Evolutionary conservation across 2,797 vertebrate genomes (phyloP).

Genomic region (Jordanella pulchra): DNA sequence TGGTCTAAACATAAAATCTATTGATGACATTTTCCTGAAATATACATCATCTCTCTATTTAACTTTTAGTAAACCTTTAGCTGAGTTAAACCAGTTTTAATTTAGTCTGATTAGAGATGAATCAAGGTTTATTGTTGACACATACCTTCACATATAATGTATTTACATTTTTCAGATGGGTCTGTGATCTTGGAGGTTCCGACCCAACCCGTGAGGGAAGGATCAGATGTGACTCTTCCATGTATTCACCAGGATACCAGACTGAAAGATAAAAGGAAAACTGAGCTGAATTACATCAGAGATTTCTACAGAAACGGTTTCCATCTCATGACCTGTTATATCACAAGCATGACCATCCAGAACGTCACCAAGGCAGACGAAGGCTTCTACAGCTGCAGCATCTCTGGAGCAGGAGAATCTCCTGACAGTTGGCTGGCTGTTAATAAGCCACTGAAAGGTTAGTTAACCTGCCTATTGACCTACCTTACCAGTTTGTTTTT

Average conservation of each 20-base stretch:
- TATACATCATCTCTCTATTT: too few species aligned
- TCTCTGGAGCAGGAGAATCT: neutral
- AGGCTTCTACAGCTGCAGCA: conserved; percentile 2
- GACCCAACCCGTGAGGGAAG: neutral
- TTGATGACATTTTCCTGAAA: neutral
- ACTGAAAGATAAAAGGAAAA: neutral
- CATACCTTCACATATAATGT: too few species aligned
- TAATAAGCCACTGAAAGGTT: neutral
- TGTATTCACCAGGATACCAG: neutral
- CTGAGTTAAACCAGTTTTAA: neutral
- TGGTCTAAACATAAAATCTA: neutral
- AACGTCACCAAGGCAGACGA: neutral
- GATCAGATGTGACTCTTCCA: neutral
- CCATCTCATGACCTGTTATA: rapidly evolving
- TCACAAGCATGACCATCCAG: neutral
- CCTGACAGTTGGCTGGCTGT: neutral
- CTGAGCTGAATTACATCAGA: neutral
- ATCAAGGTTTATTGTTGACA: neutral
- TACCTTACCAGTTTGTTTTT: too few species aligned
- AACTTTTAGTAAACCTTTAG: neutral
- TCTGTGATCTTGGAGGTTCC: conserved; percentile 1
- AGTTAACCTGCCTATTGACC: too few species aligned
- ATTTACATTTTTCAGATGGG: neutral
- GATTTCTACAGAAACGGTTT: conserved; percentile 10
- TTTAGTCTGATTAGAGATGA: neutral